Evolutionary conservation across 2,888 invertebrate species (phyloP), one percentile per base, ranked within the genome.

Genomic region (Stegana nigrithorax): DNA sequence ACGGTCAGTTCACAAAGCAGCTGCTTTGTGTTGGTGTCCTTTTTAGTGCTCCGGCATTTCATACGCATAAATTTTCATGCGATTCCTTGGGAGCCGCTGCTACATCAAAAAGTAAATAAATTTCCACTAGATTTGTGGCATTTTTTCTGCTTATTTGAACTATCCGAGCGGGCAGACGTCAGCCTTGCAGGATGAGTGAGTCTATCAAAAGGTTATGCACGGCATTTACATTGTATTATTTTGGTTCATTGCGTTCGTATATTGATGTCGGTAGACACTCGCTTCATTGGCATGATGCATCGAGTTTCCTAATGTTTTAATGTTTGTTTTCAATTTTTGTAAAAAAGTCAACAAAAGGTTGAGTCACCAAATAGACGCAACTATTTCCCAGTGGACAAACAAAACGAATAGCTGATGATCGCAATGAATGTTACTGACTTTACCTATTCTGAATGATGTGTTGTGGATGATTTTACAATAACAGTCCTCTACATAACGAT

Each of bases 51-150:
- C n/a, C 25, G 2, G 29, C 29, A 29, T 3, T 8, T 21, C 8
- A 26, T 67, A 56, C 60, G 62, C 67, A 71, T 67, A 69, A 65
- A 70, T 67, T 72, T 53, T 23, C 3, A 47, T 50, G 17, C 8
- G 51, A 14, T 51, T 32, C 19, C 17, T 29, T 53, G 44, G 17
- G 8, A 44, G 17, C 32, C 42, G n/a, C 19, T 42, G 8, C 19
- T 4, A n/a, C 7, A 42, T 14, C 51, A 51, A 50, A 63, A 59
- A 42, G 67, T 65, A 66, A 78, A 75, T 68, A 70, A 47, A 66
- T 62, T 67, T 73, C 51, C 19, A 70, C 67, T 57, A 44, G 67
- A 60, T 64, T 67, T 63, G 23, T 44, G 50, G 14, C 58, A 47
- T 17, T 59, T 47, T 44, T 4, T 7, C 3, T 5, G 1, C 8